Conservation (phyloP, 2,888 invertebrate genomes). For the Eristalinus sepulchralis region DNA sequence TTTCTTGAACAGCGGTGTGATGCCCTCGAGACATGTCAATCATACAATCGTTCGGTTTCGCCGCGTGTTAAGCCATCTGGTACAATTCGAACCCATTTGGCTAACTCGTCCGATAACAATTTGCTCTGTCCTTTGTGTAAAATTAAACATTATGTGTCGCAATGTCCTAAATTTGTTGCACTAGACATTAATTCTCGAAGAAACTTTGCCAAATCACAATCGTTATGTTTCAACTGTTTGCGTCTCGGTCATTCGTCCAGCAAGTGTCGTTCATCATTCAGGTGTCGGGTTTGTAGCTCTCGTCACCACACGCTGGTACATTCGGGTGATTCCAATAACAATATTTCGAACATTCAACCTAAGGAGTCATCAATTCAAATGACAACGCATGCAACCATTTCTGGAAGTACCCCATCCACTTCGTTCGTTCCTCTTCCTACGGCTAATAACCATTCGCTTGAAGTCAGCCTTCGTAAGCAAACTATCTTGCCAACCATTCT, state of each 20-base stretch:
- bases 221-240: background rate
- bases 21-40: constrained; percentile 14
- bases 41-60: background rate
- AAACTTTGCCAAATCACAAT: background rate
- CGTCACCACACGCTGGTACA: constrained; percentile 11
- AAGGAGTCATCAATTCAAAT: background rate
- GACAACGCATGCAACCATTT: background rate
- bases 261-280: constrained; percentile 3
- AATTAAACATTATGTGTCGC: background rate
- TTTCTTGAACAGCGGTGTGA: constrained; percentile 18
- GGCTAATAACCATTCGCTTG: constrained; percentile 1
- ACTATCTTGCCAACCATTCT: constrained; percentile 12
- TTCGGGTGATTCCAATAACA: background rate
- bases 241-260: background rate
- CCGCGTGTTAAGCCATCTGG: background rate
- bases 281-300: constrained; percentile 10
- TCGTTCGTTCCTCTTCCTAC: background rate
- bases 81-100: background rate
- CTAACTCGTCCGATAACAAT: too few species aligned
- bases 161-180: background rate
- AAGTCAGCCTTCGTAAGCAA: background rate
- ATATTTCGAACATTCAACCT: background rate
- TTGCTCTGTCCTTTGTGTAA: too few species aligned
- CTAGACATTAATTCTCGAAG: background rate
- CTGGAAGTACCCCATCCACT: background rate